These are phyloP conservation scores for Megaceryle maxima DNA, from an alignment of 2,113 vertebrate species.

Conservation along the genomic window DNA sequence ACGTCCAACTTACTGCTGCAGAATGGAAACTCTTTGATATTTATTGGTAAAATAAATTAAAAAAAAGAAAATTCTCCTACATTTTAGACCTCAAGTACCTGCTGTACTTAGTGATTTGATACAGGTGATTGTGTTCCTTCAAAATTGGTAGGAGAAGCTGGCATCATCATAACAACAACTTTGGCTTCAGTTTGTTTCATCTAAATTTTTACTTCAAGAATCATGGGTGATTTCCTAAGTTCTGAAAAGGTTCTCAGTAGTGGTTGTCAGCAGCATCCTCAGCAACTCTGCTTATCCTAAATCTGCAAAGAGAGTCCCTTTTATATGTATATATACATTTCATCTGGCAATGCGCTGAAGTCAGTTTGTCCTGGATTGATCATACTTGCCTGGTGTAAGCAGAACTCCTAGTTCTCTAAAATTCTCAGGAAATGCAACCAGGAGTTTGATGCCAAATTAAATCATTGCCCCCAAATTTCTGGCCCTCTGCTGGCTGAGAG, in stretches of 20 bases:
- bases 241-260: background rate
- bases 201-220: background rate
- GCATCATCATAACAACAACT: background rate
- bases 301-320: background rate
- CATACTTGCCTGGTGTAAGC: background rate
- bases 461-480: background rate
- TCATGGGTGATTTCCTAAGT: background rate
- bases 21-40: background rate
- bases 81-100: background rate
- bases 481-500: constrained; percentile 57
- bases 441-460: background rate
- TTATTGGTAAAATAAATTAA: background rate
- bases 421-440: background rate
- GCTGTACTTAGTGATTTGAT: background rate
- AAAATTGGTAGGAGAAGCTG: constrained; percentile 29
- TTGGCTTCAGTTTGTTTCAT: background rate
- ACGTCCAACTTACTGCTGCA: background rate
- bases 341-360: background rate
- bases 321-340: background rate
- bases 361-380: background rate
- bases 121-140: background rate
- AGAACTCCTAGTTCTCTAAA: background rate
- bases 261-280: background rate
- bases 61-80: background rate
- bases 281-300: background rate